Evolutionary conservation across 2,113 vertebrate species (phyloP).

Genomic region (Stigmatopora nigra): DNA sequence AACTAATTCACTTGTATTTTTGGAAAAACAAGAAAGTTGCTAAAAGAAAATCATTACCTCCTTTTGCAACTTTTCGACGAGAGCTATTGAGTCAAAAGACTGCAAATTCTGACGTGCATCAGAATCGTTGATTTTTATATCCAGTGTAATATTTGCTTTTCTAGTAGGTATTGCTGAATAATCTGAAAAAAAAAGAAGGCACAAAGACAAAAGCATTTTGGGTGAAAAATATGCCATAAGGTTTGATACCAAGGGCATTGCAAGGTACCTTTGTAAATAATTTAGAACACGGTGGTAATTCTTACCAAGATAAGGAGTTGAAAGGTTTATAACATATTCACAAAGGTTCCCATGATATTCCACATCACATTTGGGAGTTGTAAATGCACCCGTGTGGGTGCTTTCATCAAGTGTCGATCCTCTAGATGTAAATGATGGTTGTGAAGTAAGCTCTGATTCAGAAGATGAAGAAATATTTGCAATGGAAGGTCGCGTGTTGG

Average conservation of each 20-base stretch:
- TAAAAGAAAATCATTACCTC: constrained; percentile 32
- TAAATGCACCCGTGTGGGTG: not conserved
- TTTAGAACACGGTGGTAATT: not conserved
- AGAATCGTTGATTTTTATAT: constrained; percentile 26
- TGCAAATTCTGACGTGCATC: constrained; percentile 22
- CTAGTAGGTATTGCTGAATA: constrained; percentile 33
- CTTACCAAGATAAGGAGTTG: constrained; percentile 38
- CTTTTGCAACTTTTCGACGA: constrained; percentile 29
- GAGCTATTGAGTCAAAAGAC: constrained; percentile 26
- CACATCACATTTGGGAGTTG: constrained; percentile 23
- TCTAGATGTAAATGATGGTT: too few relatives aligned
- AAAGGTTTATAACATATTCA: constrained; percentile 19
- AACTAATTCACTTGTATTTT: too few relatives aligned
- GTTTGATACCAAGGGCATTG: not conserved
- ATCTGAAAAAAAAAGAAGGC: constrained; percentile 30
- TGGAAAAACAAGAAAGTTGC: not conserved
- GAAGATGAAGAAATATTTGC: not conserved
- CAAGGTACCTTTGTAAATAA: not conserved
- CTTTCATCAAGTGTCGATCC: not conserved
- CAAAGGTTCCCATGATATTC: constrained; percentile 42
- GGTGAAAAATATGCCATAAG: not conserved
- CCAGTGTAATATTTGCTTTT: constrained; percentile 50
- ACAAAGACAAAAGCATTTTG: not conserved
- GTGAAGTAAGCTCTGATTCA: not conserved
- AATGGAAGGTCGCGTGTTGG: not conserved